Base-by-base conservation (phyloP, 2,888 invertebrate genomes). In the Sarcophaga carnaria region DNA sequence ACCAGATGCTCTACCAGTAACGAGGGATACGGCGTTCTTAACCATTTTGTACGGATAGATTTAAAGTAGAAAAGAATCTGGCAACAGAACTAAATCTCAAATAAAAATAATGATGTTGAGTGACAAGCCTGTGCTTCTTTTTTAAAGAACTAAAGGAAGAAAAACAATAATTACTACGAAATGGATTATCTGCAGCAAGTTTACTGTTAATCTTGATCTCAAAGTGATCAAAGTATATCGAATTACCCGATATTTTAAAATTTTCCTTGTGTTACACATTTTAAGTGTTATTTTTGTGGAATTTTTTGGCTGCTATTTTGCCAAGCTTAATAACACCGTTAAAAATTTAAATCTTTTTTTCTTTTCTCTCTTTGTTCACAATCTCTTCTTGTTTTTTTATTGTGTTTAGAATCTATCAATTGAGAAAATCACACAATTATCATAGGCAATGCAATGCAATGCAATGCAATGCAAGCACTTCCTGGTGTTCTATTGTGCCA, bases 1-100 rank as follows among this genome's bases (percentile, higher is more conserved):
- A 1, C 99, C 99, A 10, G 99, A 99, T 4, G 98, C 98, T 81
- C 98, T 99, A 17, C 99, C 99, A 80, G 99, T 99, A 74, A 99
- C 98, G 89, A 99, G 94, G 89, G 96, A 96, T 71, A 98, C 98
- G 90, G 97, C 94, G 91, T 97, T 97, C 97, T 89, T 89, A 66
- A 89, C 85, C 89, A 89, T 89, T 17, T 83, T 87, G 54, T 67
- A 17, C 11, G 3, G 25, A 22, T 22, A 59, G 4, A 54, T 77
- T 17, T 37, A 37, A 37, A 37, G 8, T 37, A 37, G 37, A 59
- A 17, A 3, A 63, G 72, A 77, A 66, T 72, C 54, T 45, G 8
- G 27, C 59, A 62, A 49, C 27, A 25, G 22, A 62, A 20, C 10
- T 8, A 10, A 49, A 25, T 64, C 59, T 47, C 17, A 54, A 59